These are phyloP conservation scores for Chrysotoxum bicinctum DNA, from an alignment of 2,888 invertebrate species.

Conservation along the genomic window DNA sequence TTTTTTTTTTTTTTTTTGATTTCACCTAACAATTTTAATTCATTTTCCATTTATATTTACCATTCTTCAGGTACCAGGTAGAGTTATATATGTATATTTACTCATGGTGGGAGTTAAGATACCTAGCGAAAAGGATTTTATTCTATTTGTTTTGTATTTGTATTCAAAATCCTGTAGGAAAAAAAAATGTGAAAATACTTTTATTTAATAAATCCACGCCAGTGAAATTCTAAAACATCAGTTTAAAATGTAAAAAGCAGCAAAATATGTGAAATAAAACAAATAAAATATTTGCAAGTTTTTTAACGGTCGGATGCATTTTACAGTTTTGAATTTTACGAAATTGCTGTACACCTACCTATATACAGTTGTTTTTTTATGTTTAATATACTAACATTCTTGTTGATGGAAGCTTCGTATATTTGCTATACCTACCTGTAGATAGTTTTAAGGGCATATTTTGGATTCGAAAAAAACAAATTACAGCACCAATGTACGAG, in stretches of 20 bases:
- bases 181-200: conserved; percentile 2
- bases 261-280: conserved; percentile 30
- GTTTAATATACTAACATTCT: conserved; percentile 5
- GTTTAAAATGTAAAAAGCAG: conserved; percentile 28
- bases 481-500: too few species aligned
- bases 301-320: conserved; percentile 25
- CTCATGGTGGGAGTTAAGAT: neutral
- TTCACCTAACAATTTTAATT: conserved; percentile 67
- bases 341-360: neutral
- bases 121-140: conserved; percentile 1
- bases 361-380: neutral
- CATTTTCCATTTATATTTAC: conserved; percentile 65
- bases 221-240: conserved; percentile 52
- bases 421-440: neutral
- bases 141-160: neutral
- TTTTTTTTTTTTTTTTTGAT: conserved; percentile 18
- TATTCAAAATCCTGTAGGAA: neutral
- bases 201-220: conserved; percentile 42
- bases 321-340: conserved; percentile 2
- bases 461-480: neutral
- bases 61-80: conserved; percentile 25
- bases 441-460: neutral
- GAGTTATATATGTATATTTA: neutral
- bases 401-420: conserved; percentile 7
- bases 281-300: conserved; percentile 25